phyloP scores from a whole-genome alignment of 1,140 invertebrate genomes.

The Solenopsis fugax region DNA sequence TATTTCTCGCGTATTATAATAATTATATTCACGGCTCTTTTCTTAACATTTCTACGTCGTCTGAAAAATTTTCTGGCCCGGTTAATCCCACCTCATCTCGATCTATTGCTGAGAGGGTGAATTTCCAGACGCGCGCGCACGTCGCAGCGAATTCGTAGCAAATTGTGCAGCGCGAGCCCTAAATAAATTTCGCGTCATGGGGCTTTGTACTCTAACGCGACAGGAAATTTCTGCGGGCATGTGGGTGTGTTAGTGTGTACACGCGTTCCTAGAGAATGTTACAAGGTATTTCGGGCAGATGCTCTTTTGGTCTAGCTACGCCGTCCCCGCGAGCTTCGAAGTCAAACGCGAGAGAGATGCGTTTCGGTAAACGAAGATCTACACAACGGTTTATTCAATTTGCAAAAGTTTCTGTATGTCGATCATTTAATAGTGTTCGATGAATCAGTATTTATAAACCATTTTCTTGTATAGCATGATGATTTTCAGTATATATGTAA shows the following conservation, averaged over 20 bases:
- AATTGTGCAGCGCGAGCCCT: slow-evolving; percentile 52
- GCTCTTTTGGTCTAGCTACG: slow-evolving; percentile 44
- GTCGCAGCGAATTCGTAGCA: slow-evolving; percentile 56
- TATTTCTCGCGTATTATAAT: background rate
- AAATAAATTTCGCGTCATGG: slow-evolving; percentile 61
- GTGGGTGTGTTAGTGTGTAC: background rate
- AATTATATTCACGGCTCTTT: background rate
- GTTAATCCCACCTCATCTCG: slow-evolving; percentile 13
- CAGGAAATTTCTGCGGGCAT: slow-evolving; percentile 49
- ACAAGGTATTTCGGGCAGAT: slow-evolving; percentile 57
- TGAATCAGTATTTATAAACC: background rate
- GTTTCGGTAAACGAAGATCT: background rate
- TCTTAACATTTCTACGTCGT: background rate
- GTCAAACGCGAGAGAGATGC: slow-evolving; percentile 38
- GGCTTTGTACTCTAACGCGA: slow-evolving; percentile 58
- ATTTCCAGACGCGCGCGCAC: slow-evolving; percentile 28
- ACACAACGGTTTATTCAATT: background rate
- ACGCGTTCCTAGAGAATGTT: slow-evolving; percentile 40
- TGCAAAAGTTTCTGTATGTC: background rate
- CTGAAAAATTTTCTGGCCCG: slow-evolving; percentile 2
- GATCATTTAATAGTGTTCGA: background rate
- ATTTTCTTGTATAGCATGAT: background rate
- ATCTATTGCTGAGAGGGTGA: slow-evolving; percentile 25
- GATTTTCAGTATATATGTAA: background rate
- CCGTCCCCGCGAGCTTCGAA: slow-evolving; percentile 27